Percentiles rank a stretch among this genome's conserved stretches.
Conservation (phyloP, 2,797 vertebrate genomes). For the Notolepis coatsorum region DNA sequence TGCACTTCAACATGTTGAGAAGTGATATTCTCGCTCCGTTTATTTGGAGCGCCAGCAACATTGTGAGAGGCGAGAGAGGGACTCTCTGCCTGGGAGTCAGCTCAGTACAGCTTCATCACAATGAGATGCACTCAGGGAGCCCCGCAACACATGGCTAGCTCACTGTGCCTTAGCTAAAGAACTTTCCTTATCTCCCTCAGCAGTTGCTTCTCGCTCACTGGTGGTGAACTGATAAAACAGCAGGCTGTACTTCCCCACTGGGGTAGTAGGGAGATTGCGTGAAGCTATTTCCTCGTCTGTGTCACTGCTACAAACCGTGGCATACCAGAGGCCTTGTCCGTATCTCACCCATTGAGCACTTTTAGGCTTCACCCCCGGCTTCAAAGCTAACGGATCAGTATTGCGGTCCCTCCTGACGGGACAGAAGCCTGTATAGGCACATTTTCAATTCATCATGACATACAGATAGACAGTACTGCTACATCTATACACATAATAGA, state of each 20-base stretch:
- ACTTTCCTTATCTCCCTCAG: conserved; percentile 65
- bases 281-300: conserved; percentile 37
- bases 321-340: conserved; percentile 32
- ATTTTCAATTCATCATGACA: no score
- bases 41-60: conserved; percentile 36
- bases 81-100: conserved; percentile 48
- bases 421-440: no score
- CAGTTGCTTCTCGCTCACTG: conserved; percentile 55
- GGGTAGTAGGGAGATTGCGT: conserved; percentile 36
- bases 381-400: conserved; percentile 43
- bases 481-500: no score
- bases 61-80: conserved; percentile 36
- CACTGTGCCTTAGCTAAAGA: conserved; percentile 59
- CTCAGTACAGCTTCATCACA: conserved; percentile 57
- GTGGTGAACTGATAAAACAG: conserved; percentile 65
- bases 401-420: conserved; percentile 40
- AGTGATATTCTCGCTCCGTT: conserved; percentile 27
- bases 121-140: conserved; percentile 42
- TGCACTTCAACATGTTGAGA: conserved; percentile 20
- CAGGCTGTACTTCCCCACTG: conserved; percentile 43
- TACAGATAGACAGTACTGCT: no score
- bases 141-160: conserved; percentile 30
- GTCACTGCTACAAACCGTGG: conserved; percentile 43
- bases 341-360: conserved; percentile 49
- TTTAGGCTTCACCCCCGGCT: conserved; percentile 46